These are phyloP conservation scores for Sebastes schlegelii DNA, from an alignment of 2,113 vertebrate species.

Conservation along the genomic window DNA sequence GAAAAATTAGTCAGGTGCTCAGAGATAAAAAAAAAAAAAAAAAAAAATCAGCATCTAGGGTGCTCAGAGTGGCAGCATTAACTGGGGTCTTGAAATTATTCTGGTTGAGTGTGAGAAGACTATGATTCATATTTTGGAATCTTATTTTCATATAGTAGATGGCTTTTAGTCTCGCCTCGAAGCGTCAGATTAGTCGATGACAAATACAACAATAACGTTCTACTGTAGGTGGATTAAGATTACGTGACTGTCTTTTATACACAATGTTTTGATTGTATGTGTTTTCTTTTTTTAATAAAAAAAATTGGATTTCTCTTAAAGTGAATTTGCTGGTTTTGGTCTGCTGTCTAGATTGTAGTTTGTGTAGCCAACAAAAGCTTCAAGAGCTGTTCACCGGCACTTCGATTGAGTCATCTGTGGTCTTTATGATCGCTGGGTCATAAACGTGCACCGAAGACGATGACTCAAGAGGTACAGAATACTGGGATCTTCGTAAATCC, in stretches of 20 bases:
- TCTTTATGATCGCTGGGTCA: constrained; percentile 10
- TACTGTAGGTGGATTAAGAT: constrained; percentile 70
- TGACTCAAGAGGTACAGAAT: constrained; percentile 10
- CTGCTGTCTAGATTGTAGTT: neutral
- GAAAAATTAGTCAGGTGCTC: constrained; percentile 31
- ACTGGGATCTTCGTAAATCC: constrained; percentile 15
- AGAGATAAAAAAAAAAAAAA: constrained; percentile 22
- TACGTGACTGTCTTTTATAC: constrained; percentile 78
- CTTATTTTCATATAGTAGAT: constrained; percentile 68
- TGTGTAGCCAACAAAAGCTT: neutral
- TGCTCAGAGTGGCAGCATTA: constrained; percentile 51
- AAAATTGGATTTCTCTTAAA: constrained; percentile 51
- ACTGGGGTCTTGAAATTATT: constrained; percentile 50
- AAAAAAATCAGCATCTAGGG: constrained; percentile 29
- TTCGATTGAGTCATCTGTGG: constrained; percentile 42
- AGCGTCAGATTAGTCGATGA: constrained; percentile 59
- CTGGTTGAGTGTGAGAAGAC: constrained; percentile 55
- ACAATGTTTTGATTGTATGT: constrained; percentile 74
- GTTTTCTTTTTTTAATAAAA: constrained; percentile 70
- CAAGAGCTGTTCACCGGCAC: neutral
- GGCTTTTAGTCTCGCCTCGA: constrained; percentile 47
- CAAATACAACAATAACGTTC: constrained; percentile 58
- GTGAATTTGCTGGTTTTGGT: neutral
- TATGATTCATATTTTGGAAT: constrained; percentile 62
- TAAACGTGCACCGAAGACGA: constrained; percentile 34